Evolutionary conservation across 2,888 invertebrate species (phyloP), one percentile per base, ranked within the genome.

Genomic region (Gymnosoma rotundatum): DNA sequence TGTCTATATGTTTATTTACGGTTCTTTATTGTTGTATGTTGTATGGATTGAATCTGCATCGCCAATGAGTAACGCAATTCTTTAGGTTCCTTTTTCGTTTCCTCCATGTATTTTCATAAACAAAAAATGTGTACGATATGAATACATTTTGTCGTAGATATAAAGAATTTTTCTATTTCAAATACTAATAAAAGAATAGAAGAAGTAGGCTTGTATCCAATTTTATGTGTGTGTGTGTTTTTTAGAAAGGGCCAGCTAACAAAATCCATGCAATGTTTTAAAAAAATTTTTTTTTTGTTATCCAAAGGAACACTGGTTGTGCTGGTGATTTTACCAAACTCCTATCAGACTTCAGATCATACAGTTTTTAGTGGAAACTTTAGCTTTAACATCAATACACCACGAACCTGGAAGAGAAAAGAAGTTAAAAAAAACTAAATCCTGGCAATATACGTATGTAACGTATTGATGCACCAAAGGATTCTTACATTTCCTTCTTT

Each of bases 311-410:
- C 72, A 25, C 2, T 54, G 25, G 48, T 25, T 52, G 36, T 78
- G 64, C 52, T 58, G 8, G 56, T 60, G 56, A 42, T 52, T 67
- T 50, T 21, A 63, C 67, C 58, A 69, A 64, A 73, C 73, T 81
- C 73, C 81, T 78, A 64, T 73, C 64, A 73, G 73, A 69, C 76
- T 78, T 69, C 69, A 76, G 73, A 81, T 80, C 76, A 74, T 84
- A 78, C 78, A 78, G 69, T 74, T 84, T 84, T 81, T 81, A 81
- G 74, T 84, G 84, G 74, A 73, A 81, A 74, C 73, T 84, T 84
- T 84, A 84, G 81, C 73, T 84, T 83, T 60, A 78, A 36, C 78
- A 73, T 56, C 78, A 79, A 48, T 54, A 72, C 42, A 21, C 20
- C 72, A 56, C 61, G 21, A 3, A 18, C 56, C 12, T n/a, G 7